A percentile compares a stretch with the other conserved stretches of the same genome.
These are phyloP conservation scores for Liposcelis brunnea DNA, from an alignment of 2,888 invertebrate species.

Conservation along the genomic window DNA sequence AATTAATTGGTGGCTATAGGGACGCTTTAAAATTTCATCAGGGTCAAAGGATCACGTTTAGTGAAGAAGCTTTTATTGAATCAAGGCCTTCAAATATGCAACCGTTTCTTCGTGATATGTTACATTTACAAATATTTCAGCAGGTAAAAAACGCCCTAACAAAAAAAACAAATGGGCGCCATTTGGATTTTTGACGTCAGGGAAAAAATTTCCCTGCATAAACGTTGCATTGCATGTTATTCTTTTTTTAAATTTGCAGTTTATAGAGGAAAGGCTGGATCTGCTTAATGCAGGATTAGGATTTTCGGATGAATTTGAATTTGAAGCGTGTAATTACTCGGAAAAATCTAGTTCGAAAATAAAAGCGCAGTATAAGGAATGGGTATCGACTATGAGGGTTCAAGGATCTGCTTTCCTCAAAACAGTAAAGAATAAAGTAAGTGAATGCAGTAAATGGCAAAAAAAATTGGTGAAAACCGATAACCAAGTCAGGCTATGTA, in stretches of 20 bases:
- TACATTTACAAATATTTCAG: constrained; percentile 86
- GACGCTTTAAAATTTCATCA: constrained; percentile 68
- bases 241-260: constrained; percentile 34
- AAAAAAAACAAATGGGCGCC: neutral
- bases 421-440: constrained; percentile 74
- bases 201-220: neutral
- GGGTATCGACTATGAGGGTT: constrained; percentile 59
- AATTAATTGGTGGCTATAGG: constrained; percentile 85
- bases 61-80: constrained; percentile 71
- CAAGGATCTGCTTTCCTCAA: constrained; percentile 72
- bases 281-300: constrained; percentile 85
- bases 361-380: constrained; percentile 59
- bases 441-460: constrained; percentile 10
- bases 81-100: constrained; percentile 71
- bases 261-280: constrained; percentile 85
- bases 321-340: constrained; percentile 58
- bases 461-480: neutral
- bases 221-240: neutral
- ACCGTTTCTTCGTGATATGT: constrained; percentile 75
- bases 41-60: constrained; percentile 62
- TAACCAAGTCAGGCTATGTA: neutral
- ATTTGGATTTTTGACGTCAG: constrained; percentile 9
- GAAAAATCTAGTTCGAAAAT: constrained; percentile 45
- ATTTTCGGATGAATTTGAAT: constrained; percentile 89
- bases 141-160: constrained; percentile 37